Conservation (phyloP, 1,140 invertebrate species). For the Telenomus remus region DNA sequence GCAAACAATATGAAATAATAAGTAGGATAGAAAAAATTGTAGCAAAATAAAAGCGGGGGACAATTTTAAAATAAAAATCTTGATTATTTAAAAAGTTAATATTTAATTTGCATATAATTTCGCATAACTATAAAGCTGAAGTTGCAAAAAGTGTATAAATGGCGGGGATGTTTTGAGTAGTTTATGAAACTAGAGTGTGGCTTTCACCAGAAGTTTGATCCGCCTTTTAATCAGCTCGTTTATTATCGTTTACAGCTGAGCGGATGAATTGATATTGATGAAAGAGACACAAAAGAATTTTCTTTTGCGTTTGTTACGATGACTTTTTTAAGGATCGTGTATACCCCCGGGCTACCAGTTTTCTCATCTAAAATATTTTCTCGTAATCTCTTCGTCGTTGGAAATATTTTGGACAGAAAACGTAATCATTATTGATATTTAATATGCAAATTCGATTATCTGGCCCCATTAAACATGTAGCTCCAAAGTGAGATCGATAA, state of each 20-base stretch:
- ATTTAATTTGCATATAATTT: too few species aligned
- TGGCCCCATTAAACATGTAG: not conserved
- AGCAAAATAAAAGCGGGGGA: too few species aligned
- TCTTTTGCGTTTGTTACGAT: slow-evolving; percentile 2
- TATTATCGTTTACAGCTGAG: not conserved
- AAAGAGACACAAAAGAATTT: slow-evolving; percentile 6
- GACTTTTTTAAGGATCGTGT: not conserved
- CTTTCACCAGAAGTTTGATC: too few species aligned
- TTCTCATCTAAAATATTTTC: not conserved
- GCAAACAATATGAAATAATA: too few species aligned
- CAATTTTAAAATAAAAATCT: too few species aligned
- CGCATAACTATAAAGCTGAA: too few species aligned
- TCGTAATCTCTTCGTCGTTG: too few species aligned
- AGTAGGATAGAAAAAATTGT: too few species aligned
- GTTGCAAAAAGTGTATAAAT: too few species aligned
- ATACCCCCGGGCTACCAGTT: not conserved
- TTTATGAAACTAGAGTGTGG: too few species aligned
- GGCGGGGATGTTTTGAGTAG: too few species aligned
- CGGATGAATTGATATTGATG: slow-evolving; percentile 5
- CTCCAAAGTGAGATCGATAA: not conserved
- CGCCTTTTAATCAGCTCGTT: not conserved
- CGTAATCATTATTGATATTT: not conserved
- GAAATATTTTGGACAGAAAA: not conserved
- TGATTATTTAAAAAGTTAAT: too few species aligned
- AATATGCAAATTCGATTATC: not conserved